Percentiles rank a stretch among this genome's conserved stretches.
phyloP scores from a whole-genome alignment of 2,797 vertebrate species.

The Kryptopterus vitreolus region DNA sequence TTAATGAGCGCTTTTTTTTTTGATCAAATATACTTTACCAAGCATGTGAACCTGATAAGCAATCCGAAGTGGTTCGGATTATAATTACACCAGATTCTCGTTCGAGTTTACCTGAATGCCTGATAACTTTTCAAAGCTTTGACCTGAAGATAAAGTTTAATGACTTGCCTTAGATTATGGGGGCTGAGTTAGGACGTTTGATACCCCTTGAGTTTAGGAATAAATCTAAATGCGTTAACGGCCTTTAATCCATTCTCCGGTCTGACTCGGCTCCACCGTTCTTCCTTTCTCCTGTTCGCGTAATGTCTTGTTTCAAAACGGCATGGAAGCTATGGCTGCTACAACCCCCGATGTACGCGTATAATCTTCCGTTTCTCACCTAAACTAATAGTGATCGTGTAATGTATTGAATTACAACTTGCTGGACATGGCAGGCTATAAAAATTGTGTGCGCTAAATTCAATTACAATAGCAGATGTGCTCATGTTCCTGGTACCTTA shows the following conservation, averaged over 20 bases:
- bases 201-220: constrained; percentile 13
- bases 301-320: constrained; percentile 6
- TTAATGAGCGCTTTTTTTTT: neutral
- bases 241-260: neutral
- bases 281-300: neutral
- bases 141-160: constrained; percentile 18
- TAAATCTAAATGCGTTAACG: constrained; percentile 16
- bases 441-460: constrained; percentile 42
- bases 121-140: constrained; percentile 26
- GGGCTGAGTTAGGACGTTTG: neutral
- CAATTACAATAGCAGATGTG: constrained; percentile 42
- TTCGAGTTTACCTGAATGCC: neutral
- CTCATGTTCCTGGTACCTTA: constrained; percentile 47
- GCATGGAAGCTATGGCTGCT: constrained; percentile 5
- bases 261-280: neutral
- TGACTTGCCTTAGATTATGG: constrained; percentile 3
- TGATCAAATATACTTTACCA: neutral
- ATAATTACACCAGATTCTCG: constrained; percentile 16
- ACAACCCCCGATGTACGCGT: constrained; percentile 4
- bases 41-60: constrained; percentile 10
- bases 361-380: constrained; percentile 32
- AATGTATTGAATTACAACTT: constrained; percentile 47
- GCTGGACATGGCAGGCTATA: constrained; percentile 47
- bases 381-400: constrained; percentile 47
- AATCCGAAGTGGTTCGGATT: constrained; percentile 3